Base-by-base conservation (phyloP, 92 coral and sea anemone genomes). In the Diadumene lineata region DNA sequence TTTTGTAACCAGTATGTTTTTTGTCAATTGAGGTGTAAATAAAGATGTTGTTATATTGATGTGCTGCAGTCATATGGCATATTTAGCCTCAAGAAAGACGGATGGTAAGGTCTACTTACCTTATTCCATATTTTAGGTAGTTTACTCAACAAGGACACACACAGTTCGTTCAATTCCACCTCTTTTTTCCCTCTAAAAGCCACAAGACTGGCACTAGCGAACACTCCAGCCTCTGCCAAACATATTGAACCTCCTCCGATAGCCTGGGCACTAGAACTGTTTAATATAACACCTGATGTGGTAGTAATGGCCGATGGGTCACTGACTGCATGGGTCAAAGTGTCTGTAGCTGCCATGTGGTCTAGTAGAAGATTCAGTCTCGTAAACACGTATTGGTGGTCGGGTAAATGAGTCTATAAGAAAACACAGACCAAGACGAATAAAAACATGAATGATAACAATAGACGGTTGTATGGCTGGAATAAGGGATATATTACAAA, bases 51-150 rank as follows among this genome's bases (percentile, higher is more conserved):
- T n/a, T n/a, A n/a, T n/a, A n/a, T n/a, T n/a, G n/a, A n/a, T n/a
- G n/a, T n/a, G n/a, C n/a, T n/a, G n/a, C n/a, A n/a, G n/a, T n/a
- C n/a, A n/a, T n/a, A n/a, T n/a, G n/a, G n/a, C n/a, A n/a, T n/a
- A n/a, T n/a, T n/a, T n/a, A n/a, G n/a, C n/a, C n/a, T n/a, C n/a
- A n/a, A n/a, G n/a, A n/a, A n/a, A n/a, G n/a, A n/a, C n/a, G n/a
- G n/a, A n/a, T n/a, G n/a, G n/a, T n/a, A n/a, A n/a, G n/a, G n/a
- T 6, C 6, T 38, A 29, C 46, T 55, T 70, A 92, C 98, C 97
- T 90, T 96, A 34, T 91, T 86, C 98, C 98, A 96, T 30, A 90
- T 92, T 72, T 92, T 96, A 13, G 98, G 98, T 72, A 96, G 66
- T 78, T 92, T 96, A 48, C 79, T 27, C 46, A 96, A 65, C 89